phyloP scores from a whole-genome alignment of 2,888 invertebrate genomes.

The Sisyra terminalis region DNA sequence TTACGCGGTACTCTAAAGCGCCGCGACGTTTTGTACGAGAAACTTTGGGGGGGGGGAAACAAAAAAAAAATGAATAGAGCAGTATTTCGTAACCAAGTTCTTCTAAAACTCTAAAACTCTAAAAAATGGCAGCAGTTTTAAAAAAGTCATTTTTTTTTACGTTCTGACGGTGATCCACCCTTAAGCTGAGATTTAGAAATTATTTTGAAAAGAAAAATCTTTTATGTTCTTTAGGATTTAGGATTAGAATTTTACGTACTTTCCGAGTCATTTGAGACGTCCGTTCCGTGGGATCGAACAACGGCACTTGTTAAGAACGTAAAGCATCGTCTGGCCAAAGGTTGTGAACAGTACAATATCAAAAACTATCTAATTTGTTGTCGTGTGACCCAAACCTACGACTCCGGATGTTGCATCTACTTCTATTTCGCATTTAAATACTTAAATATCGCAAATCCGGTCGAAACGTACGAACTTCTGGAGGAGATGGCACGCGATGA shows the following conservation, averaged over 20 bases:
- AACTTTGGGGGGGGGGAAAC: too few relatives aligned
- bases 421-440: conserved; percentile 82
- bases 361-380: conserved; percentile 52
- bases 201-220: too few relatives aligned
- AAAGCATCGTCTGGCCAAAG: conserved; percentile 55
- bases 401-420: conserved; percentile 92
- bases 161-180: too few relatives aligned
- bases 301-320: conserved; percentile 74
- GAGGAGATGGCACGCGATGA: conserved; percentile 82
- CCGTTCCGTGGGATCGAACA: conserved; percentile 91
- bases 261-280: conserved; percentile 97
- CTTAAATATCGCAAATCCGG: conserved; percentile 42
- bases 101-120: too few relatives aligned
- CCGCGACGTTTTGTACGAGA: too few relatives aligned
- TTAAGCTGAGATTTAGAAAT: too few relatives aligned
- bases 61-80: too few relatives aligned
- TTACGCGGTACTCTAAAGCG: too few relatives aligned
- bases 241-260: conserved; percentile 76
- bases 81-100: too few relatives aligned
- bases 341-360: conserved; percentile 42
- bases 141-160: too few relatives aligned
- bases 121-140: too few relatives aligned
- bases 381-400: conserved; percentile 91
- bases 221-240: conserved; percentile 47
- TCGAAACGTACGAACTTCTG: conserved; percentile 68